phyloP scores from a whole-genome alignment of 2,888 invertebrate species.

The Apantesis nais region DNA sequence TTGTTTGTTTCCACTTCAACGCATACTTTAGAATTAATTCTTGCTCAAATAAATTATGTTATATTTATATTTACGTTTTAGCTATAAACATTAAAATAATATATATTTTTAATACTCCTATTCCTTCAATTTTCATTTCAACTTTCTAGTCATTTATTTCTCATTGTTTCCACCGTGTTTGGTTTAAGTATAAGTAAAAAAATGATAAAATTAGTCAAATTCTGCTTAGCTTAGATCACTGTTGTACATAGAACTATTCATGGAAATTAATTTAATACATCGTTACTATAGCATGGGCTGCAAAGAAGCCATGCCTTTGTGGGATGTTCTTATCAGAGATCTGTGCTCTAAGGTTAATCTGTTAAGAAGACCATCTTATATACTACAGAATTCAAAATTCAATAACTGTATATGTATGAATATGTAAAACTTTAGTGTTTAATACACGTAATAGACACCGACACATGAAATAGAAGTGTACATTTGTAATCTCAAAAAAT shows the following conservation, averaged over 20 bases:
- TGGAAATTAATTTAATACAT: neutral
- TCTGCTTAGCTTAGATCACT: neutral
- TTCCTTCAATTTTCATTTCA: no score
- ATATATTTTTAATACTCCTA: no score
- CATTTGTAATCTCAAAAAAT: no score
- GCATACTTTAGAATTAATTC: neutral
- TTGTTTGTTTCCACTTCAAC: neutral
- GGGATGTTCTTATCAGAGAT: neutral
- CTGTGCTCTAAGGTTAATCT: neutral
- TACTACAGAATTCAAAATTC: neutral
- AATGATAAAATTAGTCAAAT: neutral
- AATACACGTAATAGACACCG: neutral
- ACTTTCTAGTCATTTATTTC: no score
- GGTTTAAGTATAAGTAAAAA: neutral
- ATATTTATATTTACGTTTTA: no score
- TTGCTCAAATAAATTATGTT: no score
- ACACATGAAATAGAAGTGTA: no score
- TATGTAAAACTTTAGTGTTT: neutral
- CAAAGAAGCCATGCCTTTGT: neutral
- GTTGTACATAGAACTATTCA: neutral
- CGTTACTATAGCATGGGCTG: neutral
- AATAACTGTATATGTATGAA: no score
- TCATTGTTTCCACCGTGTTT: no score
- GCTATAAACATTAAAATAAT: no score
- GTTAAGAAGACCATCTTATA: neutral